Conservation (phyloP, 35 echinoderm and acorn worm genomes). For the Nesometra sesokonis region DNA sequence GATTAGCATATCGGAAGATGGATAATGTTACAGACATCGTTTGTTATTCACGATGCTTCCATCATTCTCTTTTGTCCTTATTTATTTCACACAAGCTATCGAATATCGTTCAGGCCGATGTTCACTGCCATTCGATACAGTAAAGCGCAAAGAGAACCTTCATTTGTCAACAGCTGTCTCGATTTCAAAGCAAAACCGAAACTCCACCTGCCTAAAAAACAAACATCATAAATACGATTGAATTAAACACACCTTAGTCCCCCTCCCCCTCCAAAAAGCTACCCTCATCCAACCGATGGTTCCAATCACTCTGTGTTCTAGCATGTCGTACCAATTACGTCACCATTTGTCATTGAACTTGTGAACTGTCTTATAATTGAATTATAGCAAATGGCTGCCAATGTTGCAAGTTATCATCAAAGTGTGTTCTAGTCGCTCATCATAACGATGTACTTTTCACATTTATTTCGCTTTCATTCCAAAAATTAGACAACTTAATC, state of each 20-base stretch:
- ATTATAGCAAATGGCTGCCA: background rate
- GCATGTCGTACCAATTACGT: background rate
- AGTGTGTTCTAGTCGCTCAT: background rate
- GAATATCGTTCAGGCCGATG: background rate
- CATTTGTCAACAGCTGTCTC: background rate
- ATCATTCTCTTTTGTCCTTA: background rate
- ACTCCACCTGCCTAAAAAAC: background rate
- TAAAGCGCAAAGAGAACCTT: background rate
- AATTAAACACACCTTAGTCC: background rate
- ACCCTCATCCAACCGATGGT: background rate
- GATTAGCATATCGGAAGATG: background rate
- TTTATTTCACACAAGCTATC: background rate
- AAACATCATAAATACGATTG: background rate
- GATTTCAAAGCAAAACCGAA: background rate
- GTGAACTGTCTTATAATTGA: background rate
- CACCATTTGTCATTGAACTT: background rate
- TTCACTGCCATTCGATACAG: background rate
- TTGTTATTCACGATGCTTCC: background rate
- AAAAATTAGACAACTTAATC: background rate
- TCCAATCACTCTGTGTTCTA: background rate
- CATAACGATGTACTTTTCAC: background rate
- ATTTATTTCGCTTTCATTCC: background rate
- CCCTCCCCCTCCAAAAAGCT: background rate
- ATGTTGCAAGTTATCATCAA: background rate
- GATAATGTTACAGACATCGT: background rate